phyloP scores from a whole-genome alignment of 2,113 vertebrate species.

The Aptenodytes forsteri region DNA sequence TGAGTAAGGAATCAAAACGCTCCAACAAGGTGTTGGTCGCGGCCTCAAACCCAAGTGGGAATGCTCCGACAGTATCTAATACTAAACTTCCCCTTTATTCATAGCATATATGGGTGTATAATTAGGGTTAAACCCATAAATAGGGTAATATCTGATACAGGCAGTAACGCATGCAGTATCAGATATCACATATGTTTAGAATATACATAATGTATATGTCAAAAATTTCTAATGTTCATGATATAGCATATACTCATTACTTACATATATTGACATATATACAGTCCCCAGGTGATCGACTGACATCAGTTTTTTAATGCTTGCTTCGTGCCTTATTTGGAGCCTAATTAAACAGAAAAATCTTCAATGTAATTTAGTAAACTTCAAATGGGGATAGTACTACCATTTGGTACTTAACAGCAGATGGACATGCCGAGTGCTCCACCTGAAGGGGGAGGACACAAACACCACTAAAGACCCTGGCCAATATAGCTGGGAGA shows the following conservation, averaged over 20 bases:
- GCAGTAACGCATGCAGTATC: rapidly evolving
- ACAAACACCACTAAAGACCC: background rate
- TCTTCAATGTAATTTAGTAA: background rate
- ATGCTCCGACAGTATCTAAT: background rate
- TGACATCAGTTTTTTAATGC: background rate
- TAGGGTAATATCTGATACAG: too few species aligned
- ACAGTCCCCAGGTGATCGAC: background rate
- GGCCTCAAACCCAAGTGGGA: background rate
- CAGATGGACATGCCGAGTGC: background rate
- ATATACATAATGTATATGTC: too few species aligned
- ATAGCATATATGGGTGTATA: background rate
- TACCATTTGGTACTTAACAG: background rate
- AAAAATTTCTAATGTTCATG: background rate
- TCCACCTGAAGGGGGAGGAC: background rate
- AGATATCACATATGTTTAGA: background rate
- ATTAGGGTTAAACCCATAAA: background rate
- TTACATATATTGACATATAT: background rate
- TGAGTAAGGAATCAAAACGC: background rate
- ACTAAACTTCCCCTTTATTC: background rate
- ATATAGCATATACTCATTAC: background rate
- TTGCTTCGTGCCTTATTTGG: background rate
- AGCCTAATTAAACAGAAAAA: background rate
- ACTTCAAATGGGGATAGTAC: background rate
- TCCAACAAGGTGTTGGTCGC: background rate
- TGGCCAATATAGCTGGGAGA: background rate